These are phyloP conservation scores for Gymnoscelis rufifasciata DNA, from an alignment of 2,888 invertebrate genomes.

Conservation along the genomic window DNA sequence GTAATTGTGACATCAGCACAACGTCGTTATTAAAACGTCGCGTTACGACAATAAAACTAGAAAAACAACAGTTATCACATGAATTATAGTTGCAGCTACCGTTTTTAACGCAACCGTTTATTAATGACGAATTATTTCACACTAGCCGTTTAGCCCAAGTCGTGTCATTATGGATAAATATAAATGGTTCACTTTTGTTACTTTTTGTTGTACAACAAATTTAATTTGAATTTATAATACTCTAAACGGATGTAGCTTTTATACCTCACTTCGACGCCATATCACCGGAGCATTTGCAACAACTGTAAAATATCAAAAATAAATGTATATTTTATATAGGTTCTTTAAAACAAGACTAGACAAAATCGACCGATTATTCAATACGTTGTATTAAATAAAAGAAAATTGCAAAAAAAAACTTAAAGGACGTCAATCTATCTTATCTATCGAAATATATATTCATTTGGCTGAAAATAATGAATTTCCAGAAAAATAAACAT, in stretches of 20 bases:
- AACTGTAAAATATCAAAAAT: too few species aligned
- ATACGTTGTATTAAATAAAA: too few species aligned
- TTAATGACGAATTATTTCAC: slow-evolving; percentile 8
- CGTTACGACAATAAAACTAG: not conserved
- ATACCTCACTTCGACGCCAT: too few species aligned
- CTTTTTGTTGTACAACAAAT: slow-evolving; percentile 11
- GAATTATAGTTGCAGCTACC: slow-evolving; percentile 5
- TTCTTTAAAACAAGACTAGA: too few species aligned
- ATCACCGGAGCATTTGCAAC: too few species aligned
- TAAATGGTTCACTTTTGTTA: slow-evolving; percentile 4
- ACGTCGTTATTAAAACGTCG: slow-evolving; percentile 9
- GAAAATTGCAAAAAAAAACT: too few species aligned
- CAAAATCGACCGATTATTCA: too few species aligned
- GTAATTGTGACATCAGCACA: slow-evolving; percentile 12
- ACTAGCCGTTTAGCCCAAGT: not conserved
- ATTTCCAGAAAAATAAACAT: too few species aligned
- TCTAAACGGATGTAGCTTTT: not conserved
- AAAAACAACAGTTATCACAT: slow-evolving; percentile 3
- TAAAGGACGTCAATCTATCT: too few species aligned
- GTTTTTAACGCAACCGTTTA: slow-evolving; percentile 7
- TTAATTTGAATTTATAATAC: slow-evolving; percentile 6
- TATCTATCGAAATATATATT: too few species aligned
- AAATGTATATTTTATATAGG: too few species aligned
- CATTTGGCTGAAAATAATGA: too few species aligned
- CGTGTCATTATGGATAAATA: not conserved